A percentile compares a stretch with the other conserved stretches of the same genome.
Conservation (phyloP, 2,888 invertebrate species). For the Parochlus steinenii region DNA sequence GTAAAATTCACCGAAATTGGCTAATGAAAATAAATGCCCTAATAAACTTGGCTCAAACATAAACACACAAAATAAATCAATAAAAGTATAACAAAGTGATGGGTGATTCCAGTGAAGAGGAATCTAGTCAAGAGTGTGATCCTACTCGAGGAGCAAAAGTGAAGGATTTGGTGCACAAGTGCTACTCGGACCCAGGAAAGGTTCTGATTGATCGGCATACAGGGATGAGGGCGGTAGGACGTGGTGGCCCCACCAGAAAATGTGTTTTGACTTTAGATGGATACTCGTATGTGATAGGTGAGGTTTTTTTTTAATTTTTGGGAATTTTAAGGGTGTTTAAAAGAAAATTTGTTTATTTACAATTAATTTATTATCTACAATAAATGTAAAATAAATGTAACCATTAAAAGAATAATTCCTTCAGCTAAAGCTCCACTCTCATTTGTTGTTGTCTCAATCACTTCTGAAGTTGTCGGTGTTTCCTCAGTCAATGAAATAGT, state of each 20-base stretch:
- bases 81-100: too few species aligned
- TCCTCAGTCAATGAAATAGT: too few species aligned
- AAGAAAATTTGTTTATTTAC: background rate
- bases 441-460: background rate
- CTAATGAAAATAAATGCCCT: too few species aligned
- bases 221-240: conserved; percentile 18
- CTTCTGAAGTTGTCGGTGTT: background rate
- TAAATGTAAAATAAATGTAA: background rate
- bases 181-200: conserved; percentile 44
- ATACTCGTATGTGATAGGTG: conserved; percentile 78
- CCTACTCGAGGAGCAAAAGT: conserved; percentile 18
- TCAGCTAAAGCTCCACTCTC: too few species aligned
- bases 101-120: conserved; percentile 12
- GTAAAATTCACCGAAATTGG: too few species aligned
- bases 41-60: too few species aligned
- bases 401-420: background rate
- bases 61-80: too few species aligned
- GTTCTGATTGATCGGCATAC: background rate
- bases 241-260: conserved; percentile 46
- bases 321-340: background rate
- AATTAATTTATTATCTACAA: background rate
- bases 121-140: conserved; percentile 3
- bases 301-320: conserved; percentile 24
- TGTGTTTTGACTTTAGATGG: conserved; percentile 73
- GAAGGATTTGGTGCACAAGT: conserved; percentile 50